These are phyloP conservation scores for Periophthalmus magnuspinnatus DNA, from an alignment of 2,797 vertebrate species.

Conservation along the genomic window DNA sequence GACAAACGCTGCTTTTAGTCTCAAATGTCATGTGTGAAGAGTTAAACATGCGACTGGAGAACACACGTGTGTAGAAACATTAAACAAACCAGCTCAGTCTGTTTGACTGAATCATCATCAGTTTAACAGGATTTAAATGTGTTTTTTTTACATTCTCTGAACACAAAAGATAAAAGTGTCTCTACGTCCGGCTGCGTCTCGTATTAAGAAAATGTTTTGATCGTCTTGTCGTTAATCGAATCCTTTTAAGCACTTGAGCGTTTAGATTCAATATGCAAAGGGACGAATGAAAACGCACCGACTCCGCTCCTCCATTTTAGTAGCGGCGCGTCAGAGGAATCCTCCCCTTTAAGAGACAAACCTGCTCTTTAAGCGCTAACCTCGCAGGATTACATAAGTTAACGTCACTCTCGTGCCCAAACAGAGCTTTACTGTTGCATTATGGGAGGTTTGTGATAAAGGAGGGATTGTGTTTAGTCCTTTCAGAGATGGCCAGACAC, in stretches of 20 bases:
- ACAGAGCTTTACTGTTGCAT: slow-evolving; percentile 4
- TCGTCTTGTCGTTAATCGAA: slow-evolving; percentile 19
- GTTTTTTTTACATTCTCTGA: no score
- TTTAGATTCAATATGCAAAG: slow-evolving; percentile 64
- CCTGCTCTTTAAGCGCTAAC: not conserved
- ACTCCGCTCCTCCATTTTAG: slow-evolving; percentile 58
- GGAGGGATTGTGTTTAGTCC: slow-evolving; percentile 42
- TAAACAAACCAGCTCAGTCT: no score
- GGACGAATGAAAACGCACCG: slow-evolving; percentile 65
- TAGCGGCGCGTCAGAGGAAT: slow-evolving; percentile 50
- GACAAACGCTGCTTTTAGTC: no score
- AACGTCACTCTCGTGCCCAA: not conserved
- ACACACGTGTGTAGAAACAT: no score
- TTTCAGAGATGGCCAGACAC: slow-evolving; percentile 54
- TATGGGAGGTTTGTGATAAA: not conserved
- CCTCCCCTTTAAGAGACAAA: slow-evolving; percentile 34
- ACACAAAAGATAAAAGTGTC: no score
- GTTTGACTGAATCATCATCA: no score
- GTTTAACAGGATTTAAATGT: no score
- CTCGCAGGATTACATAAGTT: not conserved
- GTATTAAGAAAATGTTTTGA: slow-evolving; percentile 16
- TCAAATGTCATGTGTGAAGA: no score
- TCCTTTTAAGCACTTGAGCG: slow-evolving; percentile 31
- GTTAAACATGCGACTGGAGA: no score
- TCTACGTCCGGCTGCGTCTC: not conserved